Percentiles rank a stretch among this genome's conserved stretches.
Evolutionary conservation across 2,888 invertebrate genomes (phyloP).

Genomic region (Papilio protenor): DNA sequence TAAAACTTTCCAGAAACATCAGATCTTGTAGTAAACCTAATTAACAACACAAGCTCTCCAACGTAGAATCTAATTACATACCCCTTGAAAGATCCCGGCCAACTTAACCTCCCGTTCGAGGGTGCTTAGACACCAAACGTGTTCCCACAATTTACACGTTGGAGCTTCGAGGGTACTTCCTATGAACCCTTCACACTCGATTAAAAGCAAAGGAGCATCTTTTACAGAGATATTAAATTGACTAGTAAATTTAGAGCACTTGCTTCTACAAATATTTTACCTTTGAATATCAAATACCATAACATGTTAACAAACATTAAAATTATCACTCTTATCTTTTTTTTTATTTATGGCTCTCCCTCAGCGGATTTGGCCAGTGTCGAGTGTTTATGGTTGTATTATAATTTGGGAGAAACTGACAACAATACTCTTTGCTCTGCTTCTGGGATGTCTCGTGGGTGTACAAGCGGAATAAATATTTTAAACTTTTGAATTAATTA

Average conservation of each 20-base stretch:
- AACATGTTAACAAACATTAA: too few relatives aligned
- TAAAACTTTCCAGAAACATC: background rate
- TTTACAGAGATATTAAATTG: constrained; percentile 23
- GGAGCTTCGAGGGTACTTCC: constrained; percentile 52
- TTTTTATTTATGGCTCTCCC: too few relatives aligned
- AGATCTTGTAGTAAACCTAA: constrained; percentile 27
- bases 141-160: constrained; percentile 60
- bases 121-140: constrained; percentile 52
- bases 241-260: background rate
- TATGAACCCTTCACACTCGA: constrained; percentile 36
- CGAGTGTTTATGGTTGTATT: too few relatives aligned
- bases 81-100: constrained; percentile 45
- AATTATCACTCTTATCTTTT: too few relatives aligned
- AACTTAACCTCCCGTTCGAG: constrained; percentile 44
- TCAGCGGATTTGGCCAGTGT: too few relatives aligned
- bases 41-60: constrained; percentile 39
- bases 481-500: too few relatives aligned
- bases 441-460: too few relatives aligned
- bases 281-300: too few relatives aligned
- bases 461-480: too few relatives aligned
- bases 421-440: too few relatives aligned
- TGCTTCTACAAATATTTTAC: too few relatives aligned
- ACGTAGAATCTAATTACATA: constrained; percentile 48
- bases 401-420: too few relatives aligned
- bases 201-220: constrained; percentile 38